phyloP scores from a whole-genome alignment of 2,113 vertebrate genomes.

The Oncorhynchus masou region DNA sequence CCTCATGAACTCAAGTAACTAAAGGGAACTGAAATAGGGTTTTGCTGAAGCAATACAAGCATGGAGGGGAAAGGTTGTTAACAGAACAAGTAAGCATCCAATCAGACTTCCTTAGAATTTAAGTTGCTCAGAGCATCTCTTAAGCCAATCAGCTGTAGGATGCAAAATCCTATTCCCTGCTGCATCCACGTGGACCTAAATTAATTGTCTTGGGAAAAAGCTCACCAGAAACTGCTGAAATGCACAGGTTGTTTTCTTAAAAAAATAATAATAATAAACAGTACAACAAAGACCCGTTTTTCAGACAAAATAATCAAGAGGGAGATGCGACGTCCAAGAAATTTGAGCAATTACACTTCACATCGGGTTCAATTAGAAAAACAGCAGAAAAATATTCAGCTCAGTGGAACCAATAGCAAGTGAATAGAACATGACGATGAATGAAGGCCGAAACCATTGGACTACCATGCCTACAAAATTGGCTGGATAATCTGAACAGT shows the following conservation, averaged over 20 bases:
- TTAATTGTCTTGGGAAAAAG: not conserved
- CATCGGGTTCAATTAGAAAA: constrained; percentile 61
- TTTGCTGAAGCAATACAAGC: constrained; percentile 47
- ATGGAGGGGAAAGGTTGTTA: constrained; percentile 18
- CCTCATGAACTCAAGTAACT: constrained; percentile 5
- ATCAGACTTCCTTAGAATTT: constrained; percentile 28
- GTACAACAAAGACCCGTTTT: constrained; percentile 40
- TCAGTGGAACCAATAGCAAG: constrained; percentile 44
- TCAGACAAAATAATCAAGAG: constrained; percentile 32
- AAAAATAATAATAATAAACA: not conserved
- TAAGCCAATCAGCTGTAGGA: not conserved
- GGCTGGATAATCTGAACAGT: not conserved
- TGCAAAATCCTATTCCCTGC: not conserved
- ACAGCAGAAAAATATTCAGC: constrained; percentile 50
- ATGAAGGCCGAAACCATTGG: not conserved
- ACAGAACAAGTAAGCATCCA: not conserved
- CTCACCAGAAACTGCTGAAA: constrained; percentile 13
- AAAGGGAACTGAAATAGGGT: constrained; percentile 8
- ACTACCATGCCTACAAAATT: constrained; percentile 16
- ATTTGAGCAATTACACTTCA: constrained; percentile 42
- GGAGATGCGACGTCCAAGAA: not conserved
- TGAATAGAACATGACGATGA: constrained; percentile 15
- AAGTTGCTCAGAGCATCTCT: constrained; percentile 24
- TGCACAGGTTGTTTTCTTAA: not conserved
- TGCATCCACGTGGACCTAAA: not conserved